Evolutionary conservation across 2,113 vertebrate species (phyloP), one percentile per base, ranked within the genome.

Genomic region (Xyrauchen texanus): DNA sequence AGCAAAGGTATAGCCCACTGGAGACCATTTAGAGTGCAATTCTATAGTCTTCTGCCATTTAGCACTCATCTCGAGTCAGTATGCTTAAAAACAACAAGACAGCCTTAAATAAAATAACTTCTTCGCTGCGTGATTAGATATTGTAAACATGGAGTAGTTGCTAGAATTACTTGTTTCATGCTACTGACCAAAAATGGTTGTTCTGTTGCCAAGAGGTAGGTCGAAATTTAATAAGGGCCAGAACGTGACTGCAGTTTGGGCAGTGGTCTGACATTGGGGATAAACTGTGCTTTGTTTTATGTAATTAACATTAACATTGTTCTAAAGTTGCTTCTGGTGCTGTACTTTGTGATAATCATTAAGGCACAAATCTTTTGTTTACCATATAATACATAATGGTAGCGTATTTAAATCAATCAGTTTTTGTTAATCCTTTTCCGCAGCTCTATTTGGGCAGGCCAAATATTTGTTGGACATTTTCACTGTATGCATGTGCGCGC

Each of bases 121-220:
- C 45, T 45, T 75, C 69, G 64, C 60, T 74, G 71, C 12, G 6
- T 75, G 78, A 82, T 82, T 75, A 57, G 57, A 46, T 66, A 44
- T 51, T 57, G 70, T 82, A 79, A 82, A 79, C 63, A 76, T 13
- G 51, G 49, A 47, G 57, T 60, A 46, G 55, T 60, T 34, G 42
- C n/a, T 42, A 62, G 78, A 64, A 80, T 65, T 9, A 7, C 45
- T 72, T 63, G 46, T 71, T 68, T 74, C 55, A 34, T 78, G 47
- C 76, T 49, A 45, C 51, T 34, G 68, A 51, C 63, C 21, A 53
- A 58, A 75, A 79, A 78, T 58, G 15, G 58, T 47, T 6, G 9
- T 72, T 72, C 10, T 72, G 55, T 60, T 60, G 21, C 21, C 21
- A 34, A 34, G 21, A 34, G 21, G 21, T 34, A 34, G 21, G 21